Percentiles rank a stretch among this genome's conserved stretches.
These are phyloP conservation scores for Agonopterix arenella DNA, from an alignment of 2,888 invertebrate genomes.

Conservation along the genomic window DNA sequence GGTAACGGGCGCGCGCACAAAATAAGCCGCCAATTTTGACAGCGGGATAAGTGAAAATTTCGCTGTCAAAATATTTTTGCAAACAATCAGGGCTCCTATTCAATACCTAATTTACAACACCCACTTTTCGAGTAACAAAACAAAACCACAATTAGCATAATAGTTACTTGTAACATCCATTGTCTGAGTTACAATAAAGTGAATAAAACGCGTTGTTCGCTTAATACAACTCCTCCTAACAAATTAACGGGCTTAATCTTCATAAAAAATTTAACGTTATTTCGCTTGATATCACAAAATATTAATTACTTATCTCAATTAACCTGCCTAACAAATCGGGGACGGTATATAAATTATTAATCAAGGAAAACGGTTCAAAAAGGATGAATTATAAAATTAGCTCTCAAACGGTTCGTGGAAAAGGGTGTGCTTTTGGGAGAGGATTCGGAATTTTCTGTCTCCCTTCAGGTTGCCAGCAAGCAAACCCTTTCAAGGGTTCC, in stretches of 20 bases:
- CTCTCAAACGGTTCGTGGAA: constrained; percentile 61
- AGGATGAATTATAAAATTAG: constrained; percentile 72
- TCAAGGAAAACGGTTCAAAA: constrained; percentile 65
- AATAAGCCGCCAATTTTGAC: constrained; percentile 67
- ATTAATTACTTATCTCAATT: constrained; percentile 52
- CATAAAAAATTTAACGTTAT: constrained; percentile 1
- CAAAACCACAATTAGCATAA: constrained; percentile 77
- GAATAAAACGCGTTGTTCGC: no score
- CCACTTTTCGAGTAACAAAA: constrained; percentile 59
- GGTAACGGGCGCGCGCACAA: constrained; percentile 43
- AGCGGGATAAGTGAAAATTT: constrained; percentile 62
- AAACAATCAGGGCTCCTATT: constrained; percentile 61
- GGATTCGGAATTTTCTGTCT: constrained; percentile 34
- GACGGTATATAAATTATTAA: constrained; percentile 62
- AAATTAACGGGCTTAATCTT: neutral
- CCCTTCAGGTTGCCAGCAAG: constrained; percentile 23
- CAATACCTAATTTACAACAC: constrained; percentile 32
- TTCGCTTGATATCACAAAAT: constrained; percentile 1
- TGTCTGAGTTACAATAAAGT: constrained; percentile 9
- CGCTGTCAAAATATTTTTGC: constrained; percentile 74
- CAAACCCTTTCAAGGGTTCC: constrained; percentile 46
- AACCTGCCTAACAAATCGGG: constrained; percentile 51
- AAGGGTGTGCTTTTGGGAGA: constrained; percentile 55
- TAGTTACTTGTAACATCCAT: constrained; percentile 42
- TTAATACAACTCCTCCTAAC: no score